Evolutionary conservation across 2,797 vertebrate genomes (phyloP), one percentile per base, ranked within the genome.

Genomic region (Enteromius anoplus): DNA sequence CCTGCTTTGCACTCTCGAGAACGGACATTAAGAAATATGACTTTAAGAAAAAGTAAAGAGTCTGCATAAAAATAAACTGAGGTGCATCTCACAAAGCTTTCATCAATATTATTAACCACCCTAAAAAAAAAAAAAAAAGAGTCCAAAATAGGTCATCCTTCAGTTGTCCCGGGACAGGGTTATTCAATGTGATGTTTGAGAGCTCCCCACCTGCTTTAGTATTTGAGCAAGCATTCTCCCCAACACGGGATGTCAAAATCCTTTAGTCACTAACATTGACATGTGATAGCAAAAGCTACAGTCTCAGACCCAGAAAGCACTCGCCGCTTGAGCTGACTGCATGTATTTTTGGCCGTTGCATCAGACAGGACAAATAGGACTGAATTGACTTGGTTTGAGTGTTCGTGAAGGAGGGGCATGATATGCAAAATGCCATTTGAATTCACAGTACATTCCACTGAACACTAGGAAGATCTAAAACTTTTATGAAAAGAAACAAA

Each of bases 101-200:
- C 32, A 58, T 34, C 64, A 26, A 21, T 42, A 45, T 15, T 55
- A 29, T 55, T 47, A 65, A 62, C 70, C 3, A 9, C 29, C 26
- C 23, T 11, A 32, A n/a, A n/a, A n/a, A 2, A 32, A 32, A 4
- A 72, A 81, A 65, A 2, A 53, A 23, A n/a, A 79, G 9, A n/a
- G 7, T 71, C 40, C 37, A 26, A 47, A 65, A 51, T 40, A 19
- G 53, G 7, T 65, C 60, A 19, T 45, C 71, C n/a, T 26, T 12
- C 40, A 47, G 2, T 5, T 26, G n/a, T 51, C 42, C 34, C 9
- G 17, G 71, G 60, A 66, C 32, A 53, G 47, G n/a, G 60, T 82
- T 66, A 75, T 82, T 53, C 32, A 51, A 21, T 51, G 70, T 82
- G 70, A 82, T 45, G 7, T 82, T 53, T 51, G 29, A 32, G 80